These are phyloP conservation scores for Burhinus bistriatus DNA, from an alignment of 2,113 vertebrate species.

Conservation along the genomic window DNA sequence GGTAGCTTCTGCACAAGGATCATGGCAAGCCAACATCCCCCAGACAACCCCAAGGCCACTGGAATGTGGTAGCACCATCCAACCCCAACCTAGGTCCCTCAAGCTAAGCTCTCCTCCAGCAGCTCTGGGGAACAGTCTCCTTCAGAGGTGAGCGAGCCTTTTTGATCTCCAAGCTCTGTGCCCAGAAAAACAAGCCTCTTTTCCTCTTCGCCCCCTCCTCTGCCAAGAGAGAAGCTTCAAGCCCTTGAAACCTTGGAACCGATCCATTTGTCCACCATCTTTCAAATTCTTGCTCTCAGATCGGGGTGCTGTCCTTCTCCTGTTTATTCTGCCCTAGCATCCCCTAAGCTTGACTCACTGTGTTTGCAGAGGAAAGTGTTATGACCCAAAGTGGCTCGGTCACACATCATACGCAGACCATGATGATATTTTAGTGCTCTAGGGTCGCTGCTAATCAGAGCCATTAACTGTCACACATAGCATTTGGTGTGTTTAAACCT, in stretches of 20 bases:
- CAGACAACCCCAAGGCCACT: not conserved
- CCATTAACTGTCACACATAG: not conserved
- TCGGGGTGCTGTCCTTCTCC: not conserved
- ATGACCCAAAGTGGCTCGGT: not conserved
- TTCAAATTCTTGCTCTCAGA: not conserved
- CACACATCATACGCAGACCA: not conserved
- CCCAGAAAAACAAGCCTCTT: not conserved
- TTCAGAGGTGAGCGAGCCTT: not conserved
- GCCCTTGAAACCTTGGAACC: not conserved
- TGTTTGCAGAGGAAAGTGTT: not conserved
- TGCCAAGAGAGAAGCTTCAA: not conserved
- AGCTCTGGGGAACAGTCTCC: not conserved
- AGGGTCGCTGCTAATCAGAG: not conserved
- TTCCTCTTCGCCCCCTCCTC: not conserved
- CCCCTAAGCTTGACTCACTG: not conserved
- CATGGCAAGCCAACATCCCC: not conserved
- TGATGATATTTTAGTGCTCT: not conserved
- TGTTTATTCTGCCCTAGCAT: not conserved
- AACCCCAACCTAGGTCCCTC: not conserved
- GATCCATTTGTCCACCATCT: not conserved
- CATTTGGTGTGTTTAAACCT: not conserved
- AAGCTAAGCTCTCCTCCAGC: not conserved
- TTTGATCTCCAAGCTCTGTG: not conserved
- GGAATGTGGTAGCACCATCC: not conserved
- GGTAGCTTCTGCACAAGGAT: not conserved